phyloP scores from a whole-genome alignment of 2,113 vertebrate species.

The Coturnix japonica region DNA sequence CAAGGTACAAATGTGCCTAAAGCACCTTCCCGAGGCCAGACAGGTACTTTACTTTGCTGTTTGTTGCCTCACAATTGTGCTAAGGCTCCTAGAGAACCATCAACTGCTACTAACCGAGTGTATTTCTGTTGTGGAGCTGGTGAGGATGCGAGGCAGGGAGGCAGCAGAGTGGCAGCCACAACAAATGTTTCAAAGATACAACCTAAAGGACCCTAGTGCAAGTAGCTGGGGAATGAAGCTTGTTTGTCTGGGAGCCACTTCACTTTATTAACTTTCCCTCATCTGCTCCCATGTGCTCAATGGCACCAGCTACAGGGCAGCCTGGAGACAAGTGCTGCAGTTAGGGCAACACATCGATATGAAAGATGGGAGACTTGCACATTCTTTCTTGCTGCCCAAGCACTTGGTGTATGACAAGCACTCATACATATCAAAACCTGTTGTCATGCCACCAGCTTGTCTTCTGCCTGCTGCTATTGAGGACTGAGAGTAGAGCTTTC shows the following conservation, averaged over 20 bases:
- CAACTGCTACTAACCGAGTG: neutral
- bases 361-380: too few species aligned
- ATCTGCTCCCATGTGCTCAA: too few species aligned
- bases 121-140: neutral
- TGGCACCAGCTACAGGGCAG: too few species aligned
- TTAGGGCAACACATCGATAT: too few species aligned
- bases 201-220: neutral
- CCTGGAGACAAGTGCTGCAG: too few species aligned
- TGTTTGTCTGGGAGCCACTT: neutral
- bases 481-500: neutral
- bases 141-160: neutral
- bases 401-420: neutral
- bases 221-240: neutral
- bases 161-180: neutral
- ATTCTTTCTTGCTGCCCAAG: neutral
- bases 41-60: neutral
- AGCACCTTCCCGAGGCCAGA: neutral
- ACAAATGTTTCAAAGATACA: neutral
- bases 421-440: neutral
- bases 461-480: neutral
- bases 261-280: constrained; percentile 2
- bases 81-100: neutral
- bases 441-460: neutral
- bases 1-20: neutral
- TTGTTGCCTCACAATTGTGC: neutral